Evolutionary conservation across 2,888 invertebrate species (phyloP).

Genomic region (Pelosia muscerda): DNA sequence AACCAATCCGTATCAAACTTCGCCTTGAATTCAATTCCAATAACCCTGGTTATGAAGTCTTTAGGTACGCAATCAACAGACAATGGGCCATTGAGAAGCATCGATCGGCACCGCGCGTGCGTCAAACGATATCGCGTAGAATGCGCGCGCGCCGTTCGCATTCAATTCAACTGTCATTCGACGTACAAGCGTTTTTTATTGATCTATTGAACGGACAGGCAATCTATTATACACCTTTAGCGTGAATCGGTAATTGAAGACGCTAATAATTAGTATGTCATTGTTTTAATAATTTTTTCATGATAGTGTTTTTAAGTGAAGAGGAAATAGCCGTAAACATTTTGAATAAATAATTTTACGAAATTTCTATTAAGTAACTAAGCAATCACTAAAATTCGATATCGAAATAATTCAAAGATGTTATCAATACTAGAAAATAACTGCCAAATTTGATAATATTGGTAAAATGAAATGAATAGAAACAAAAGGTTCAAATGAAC

Average conservation of each 20-base stretch:
- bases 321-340: neutral
- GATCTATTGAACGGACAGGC: conserved; percentile 30
- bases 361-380: no score
- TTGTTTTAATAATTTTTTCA: neutral
- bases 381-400: no score
- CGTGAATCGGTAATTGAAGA: conserved; percentile 29
- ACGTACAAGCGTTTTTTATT: conserved; percentile 40
- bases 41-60: conserved; percentile 31
- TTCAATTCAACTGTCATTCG: conserved; percentile 35
- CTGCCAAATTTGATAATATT: no score
- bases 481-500: no score
- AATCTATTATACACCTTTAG: conserved; percentile 32
- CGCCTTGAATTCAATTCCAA: conserved; percentile 41
- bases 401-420: no score
- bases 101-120: conserved; percentile 51
- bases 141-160: conserved; percentile 46
- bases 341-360: no score
- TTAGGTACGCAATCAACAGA: conserved; percentile 44
- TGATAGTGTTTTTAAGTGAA: neutral
- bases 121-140: conserved; percentile 49
- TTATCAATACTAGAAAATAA: no score
- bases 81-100: conserved; percentile 58
- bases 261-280: conserved; percentile 23
- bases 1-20: conserved; percentile 16
- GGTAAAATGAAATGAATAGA: no score